Evolutionary conservation across 2,113 vertebrate genomes (phyloP).

Genomic region (Carollia perspicillata): DNA sequence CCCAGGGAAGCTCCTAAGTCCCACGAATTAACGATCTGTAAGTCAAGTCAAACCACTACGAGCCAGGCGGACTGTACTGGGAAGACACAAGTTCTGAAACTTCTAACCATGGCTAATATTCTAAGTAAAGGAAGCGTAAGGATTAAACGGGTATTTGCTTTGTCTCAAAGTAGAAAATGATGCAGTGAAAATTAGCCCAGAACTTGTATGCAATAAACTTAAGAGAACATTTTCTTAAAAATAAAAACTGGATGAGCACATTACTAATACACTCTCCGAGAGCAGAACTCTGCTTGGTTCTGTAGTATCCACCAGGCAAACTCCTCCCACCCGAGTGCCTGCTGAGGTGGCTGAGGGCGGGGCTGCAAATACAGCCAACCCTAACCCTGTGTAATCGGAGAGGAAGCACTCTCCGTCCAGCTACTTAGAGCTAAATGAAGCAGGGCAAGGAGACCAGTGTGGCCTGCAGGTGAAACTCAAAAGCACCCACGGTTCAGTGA

Average conservation of each 20-base stretch:
- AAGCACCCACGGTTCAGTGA: neutral
- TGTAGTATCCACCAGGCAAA: neutral
- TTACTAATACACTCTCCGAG: neutral
- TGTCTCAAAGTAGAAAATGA: neutral
- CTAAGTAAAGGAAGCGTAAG: neutral
- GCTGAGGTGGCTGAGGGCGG: neutral
- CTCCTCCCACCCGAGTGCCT: too few species aligned
- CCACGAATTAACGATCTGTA: too few species aligned
- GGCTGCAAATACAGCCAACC: neutral
- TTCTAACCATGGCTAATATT: neutral
- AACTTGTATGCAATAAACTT: neutral
- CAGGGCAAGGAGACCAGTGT: accelerated
- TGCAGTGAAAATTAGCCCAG: neutral
- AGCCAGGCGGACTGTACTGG: neutral
- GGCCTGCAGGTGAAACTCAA: neutral
- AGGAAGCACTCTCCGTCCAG: neutral
- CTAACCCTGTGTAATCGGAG: accelerated
- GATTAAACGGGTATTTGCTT: neutral
- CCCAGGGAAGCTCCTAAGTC: too few species aligned
- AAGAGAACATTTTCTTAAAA: neutral
- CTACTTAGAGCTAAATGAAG: neutral
- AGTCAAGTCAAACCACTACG: neutral
- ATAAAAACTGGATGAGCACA: neutral
- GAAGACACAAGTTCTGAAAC: neutral
- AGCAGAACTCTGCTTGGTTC: neutral